Evolutionary conservation across 2,888 invertebrate species (phyloP), one percentile per base, ranked within the genome.

Genomic region (Leuctra nigra): DNA sequence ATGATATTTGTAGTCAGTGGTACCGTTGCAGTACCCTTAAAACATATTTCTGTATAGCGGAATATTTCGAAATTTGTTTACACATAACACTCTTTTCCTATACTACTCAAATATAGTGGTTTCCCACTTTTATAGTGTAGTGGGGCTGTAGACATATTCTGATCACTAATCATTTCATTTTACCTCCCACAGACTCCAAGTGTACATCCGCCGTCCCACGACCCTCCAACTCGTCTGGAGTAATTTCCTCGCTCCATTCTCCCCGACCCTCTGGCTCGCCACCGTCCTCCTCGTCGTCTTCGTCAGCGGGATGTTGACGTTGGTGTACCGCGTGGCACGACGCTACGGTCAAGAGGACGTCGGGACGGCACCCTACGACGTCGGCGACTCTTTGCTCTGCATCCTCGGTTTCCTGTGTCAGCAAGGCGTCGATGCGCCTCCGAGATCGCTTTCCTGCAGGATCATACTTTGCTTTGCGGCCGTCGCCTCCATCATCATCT

Each of bases 171-270:
- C 11, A 29, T 29, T 6, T 11, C 11, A 29, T 29, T 29, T 29
- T 29, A 29, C 14, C 38, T n/a, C 7, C 23, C 13, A 2, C 38
- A 38, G 39, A 13, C 20, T 29, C 54, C 25, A 24, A 4, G 44
- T 54, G 2, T 54, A 38, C 41, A 54, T 54, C 25, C 18, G 36
- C 14, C 36, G 23, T 3, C 54, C 41, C 9, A 14, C n/a, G 23
- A 54, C 7, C 4, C 14, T 39, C 14, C 36, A 36, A 6, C 39
- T 54, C 16, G 39, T 24, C 22, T 54, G 54, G 54, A 54, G 20
- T 16, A 36, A 38, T 23, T 54, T 54, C 54, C 41, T 54, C 14
- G 54, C 39, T 29, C 54, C 54, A 24, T 54, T 54, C 54, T 41
- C 39, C 11, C 18, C 24, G 20, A 54, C 54, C n/a, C 54, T 54